Evolutionary conservation across 2,797 vertebrate genomes (phyloP).

Genomic region (Crenuchus spilurus): DNA sequence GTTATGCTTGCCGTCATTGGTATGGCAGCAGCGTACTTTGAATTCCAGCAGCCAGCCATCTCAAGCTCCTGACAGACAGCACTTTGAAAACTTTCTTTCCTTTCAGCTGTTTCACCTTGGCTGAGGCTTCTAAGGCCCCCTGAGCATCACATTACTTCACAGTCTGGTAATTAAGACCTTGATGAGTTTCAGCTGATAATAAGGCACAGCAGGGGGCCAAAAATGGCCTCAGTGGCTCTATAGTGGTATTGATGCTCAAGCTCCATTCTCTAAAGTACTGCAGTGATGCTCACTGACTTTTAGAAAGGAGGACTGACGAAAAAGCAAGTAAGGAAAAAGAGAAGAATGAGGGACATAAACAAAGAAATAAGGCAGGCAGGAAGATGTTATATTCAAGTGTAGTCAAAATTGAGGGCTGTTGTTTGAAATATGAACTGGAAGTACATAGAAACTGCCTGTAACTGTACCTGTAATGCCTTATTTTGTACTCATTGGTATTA

Average conservation of each 20-base stretch:
- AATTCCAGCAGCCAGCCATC: background rate
- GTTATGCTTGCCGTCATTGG: background rate
- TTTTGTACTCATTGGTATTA: no score
- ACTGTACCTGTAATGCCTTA: no score
- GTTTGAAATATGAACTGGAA: no score
- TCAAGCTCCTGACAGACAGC: background rate
- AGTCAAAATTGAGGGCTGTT: no score
- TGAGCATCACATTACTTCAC: background rate
- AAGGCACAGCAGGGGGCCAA: background rate
- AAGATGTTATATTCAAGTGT: no score
- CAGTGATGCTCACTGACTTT: background rate
- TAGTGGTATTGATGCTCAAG: background rate
- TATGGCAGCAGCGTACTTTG: background rate
- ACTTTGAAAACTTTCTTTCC: background rate
- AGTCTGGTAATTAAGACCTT: constrained; percentile 18
- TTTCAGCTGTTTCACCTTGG: constrained; percentile 6
- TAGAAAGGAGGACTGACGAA: background rate
- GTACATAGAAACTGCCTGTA: no score
- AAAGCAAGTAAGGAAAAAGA: background rate
- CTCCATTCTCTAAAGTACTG: background rate
- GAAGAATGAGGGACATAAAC: background rate
- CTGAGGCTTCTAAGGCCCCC: background rate
- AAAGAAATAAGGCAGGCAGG: background rate
- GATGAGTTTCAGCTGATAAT: constrained; percentile 18
- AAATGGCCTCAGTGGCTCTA: background rate